These are phyloP conservation scores for Emydoidea blandingii DNA, from an alignment of 2,797 vertebrate species.

Conservation along the genomic window DNA sequence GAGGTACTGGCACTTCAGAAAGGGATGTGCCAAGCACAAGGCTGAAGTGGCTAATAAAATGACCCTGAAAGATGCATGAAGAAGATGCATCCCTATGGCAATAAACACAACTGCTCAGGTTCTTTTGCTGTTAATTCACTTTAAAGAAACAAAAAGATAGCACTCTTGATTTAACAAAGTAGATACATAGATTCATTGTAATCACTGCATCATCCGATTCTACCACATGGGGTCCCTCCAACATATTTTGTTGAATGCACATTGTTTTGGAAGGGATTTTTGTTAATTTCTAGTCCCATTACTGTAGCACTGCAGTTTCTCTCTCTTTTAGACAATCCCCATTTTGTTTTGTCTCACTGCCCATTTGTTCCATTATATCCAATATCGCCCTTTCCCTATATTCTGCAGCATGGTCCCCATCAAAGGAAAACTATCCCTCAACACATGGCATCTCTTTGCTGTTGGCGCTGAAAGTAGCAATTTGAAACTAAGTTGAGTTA, in stretches of 20 bases:
- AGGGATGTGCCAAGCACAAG: neutral
- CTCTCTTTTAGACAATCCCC: neutral
- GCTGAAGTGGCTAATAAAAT: neutral
- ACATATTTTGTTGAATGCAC: neutral
- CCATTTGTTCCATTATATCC: neutral
- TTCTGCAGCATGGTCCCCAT: neutral
- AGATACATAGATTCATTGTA: neutral
- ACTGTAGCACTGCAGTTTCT: neutral
- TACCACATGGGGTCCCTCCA: neutral
- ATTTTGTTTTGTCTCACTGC: neutral
- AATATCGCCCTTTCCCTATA: neutral
- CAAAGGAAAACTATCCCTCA: neutral
- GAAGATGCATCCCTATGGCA: neutral
- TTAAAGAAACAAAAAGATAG: constrained; percentile 7
- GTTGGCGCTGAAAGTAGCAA: neutral
- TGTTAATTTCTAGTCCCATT: neutral
- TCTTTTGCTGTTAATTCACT: neutral
- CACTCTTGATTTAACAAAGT: neutral
- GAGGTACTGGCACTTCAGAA: neutral
- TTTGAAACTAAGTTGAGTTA: neutral
- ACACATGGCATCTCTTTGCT: neutral
- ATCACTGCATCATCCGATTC: neutral
- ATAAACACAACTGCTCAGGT: neutral
- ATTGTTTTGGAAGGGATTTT: neutral
- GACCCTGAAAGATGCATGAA: neutral